A percentile compares a stretch with the other conserved stretches of the same genome.
Conservation (phyloP, 1,140 invertebrate species). For the Neelides sp. region DNA sequence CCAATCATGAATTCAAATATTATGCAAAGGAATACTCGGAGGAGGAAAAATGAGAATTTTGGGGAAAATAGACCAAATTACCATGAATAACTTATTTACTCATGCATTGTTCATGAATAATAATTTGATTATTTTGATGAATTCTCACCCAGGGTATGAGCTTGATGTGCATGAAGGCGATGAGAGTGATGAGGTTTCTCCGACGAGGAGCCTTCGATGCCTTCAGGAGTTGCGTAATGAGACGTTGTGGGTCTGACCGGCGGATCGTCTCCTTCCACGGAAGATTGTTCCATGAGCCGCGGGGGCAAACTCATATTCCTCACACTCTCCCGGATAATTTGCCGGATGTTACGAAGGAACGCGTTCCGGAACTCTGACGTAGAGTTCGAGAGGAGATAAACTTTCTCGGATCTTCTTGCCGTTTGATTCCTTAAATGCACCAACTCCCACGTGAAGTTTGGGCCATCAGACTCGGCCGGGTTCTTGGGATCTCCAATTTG, state of each 20-base stretch:
- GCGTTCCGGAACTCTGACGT: conserved; percentile 89
- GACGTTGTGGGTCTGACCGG: conserved; percentile 4
- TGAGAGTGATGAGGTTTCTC: not conserved
- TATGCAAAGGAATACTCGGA: conserved; percentile 3
- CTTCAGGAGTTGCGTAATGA: conserved; percentile 28
- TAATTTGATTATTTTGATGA: conserved; percentile 2
- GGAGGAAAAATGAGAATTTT: not conserved
- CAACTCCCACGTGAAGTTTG: conserved; percentile 69
- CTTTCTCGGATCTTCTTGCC: conserved; percentile 85
- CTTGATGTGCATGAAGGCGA: conserved; percentile 10
- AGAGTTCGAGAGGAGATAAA: conserved; percentile 92
- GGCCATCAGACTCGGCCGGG: conserved; percentile 26
- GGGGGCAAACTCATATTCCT: conserved; percentile 86
- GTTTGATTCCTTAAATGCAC: conserved; percentile 86
- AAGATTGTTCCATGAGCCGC: conserved; percentile 19
- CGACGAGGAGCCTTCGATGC: conserved; percentile 15
- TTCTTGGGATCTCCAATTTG: conserved; percentile 32
- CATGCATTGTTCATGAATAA: not conserved
- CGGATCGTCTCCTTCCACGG: conserved; percentile 11
- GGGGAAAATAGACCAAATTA: too few species aligned
- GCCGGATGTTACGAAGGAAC: conserved; percentile 88
- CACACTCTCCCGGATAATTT: conserved; percentile 89
- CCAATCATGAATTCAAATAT: not conserved
- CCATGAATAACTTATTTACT: too few species aligned
- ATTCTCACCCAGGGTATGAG: conserved; percentile 28